phyloP scores from a whole-genome alignment of 2,797 vertebrate genomes.

The Anniella stebbinsi region DNA sequence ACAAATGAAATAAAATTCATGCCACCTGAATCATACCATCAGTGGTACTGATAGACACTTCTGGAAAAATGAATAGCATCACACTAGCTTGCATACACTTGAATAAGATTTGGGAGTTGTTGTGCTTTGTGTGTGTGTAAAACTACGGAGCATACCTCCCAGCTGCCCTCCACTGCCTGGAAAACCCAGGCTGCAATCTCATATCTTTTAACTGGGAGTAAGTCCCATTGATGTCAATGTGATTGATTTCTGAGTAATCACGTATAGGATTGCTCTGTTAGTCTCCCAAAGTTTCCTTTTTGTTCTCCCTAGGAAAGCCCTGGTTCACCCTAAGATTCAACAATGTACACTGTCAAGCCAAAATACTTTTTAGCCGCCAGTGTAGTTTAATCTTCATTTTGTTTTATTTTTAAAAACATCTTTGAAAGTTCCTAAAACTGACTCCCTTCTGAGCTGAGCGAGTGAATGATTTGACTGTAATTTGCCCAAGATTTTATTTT shows the following conservation, averaged over 20 bases:
- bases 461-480: background rate
- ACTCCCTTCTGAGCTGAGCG: background rate
- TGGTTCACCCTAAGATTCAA: background rate
- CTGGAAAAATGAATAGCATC: background rate
- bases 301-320: background rate
- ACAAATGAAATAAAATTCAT: background rate
- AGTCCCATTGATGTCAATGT: background rate
- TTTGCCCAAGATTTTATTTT: background rate
- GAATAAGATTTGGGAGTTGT: background rate
- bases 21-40: background rate
- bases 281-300: slow-evolving; percentile 4
- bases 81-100: background rate
- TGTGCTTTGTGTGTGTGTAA: background rate
- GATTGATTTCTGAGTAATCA: background rate
- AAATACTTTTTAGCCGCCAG: background rate
- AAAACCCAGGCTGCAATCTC: background rate
- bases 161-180: background rate
- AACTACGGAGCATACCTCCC: background rate
- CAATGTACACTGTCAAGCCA: background rate
- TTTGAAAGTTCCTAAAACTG: background rate
- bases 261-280: background rate
- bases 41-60: background rate
- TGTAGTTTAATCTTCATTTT: background rate
- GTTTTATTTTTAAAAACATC: background rate
- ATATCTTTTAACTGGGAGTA: background rate